Conservation (phyloP, 2,888 invertebrate genomes). For the Mactromeris polynyma region DNA sequence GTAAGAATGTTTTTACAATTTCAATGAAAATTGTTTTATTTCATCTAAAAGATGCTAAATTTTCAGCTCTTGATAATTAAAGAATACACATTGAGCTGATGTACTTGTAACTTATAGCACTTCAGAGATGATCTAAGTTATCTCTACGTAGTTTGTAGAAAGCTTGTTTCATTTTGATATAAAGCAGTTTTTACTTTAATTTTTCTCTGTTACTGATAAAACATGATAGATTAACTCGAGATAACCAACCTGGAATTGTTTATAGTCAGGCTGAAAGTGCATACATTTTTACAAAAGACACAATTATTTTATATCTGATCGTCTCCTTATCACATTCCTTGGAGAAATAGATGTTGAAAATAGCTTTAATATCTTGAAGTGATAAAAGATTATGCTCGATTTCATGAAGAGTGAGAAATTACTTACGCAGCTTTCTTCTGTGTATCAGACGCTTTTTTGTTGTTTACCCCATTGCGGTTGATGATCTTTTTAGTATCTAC, state of each 20-base stretch:
- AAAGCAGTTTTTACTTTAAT: neutral
- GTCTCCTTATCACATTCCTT: neutral
- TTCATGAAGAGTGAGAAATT: neutral
- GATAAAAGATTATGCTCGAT: neutral
- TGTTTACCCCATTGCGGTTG: neutral
- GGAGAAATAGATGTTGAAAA: conserved; percentile 5
- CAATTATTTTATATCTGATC: neutral
- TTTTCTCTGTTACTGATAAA: neutral
- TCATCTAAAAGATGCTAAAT: no score
- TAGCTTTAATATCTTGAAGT: conserved; percentile 1
- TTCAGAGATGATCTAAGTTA: neutral
- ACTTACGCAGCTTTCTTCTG: neutral
- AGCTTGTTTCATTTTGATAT: neutral
- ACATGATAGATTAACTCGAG: neutral
- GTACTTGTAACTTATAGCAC: neutral
- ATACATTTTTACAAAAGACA: neutral
- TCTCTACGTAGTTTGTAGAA: neutral
- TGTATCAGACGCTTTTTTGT: neutral
- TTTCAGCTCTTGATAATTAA: no score
- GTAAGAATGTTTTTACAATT: no score
- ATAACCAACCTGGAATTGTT: neutral
- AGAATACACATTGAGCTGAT: no score
- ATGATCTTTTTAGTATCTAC: neutral
- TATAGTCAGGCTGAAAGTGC: neutral
- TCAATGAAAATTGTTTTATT: no score